These are phyloP conservation scores for Megalopta genalis DNA, from an alignment of 1,140 invertebrate species.

Conservation along the genomic window DNA sequence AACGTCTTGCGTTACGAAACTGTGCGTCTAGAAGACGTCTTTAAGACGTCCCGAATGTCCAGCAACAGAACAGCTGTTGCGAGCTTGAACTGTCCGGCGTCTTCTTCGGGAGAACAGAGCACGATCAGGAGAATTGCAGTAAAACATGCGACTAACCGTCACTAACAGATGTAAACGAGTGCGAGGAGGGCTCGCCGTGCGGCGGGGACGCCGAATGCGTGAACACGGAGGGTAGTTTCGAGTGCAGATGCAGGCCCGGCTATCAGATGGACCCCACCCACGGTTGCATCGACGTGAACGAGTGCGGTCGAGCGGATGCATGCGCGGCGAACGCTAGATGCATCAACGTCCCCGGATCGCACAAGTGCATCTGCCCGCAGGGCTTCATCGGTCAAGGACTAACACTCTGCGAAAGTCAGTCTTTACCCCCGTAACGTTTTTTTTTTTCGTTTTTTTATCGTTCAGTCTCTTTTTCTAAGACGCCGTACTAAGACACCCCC, in stretches of 20 bases:
- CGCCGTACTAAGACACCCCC: neutral
- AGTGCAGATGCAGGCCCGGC: slow-evolving; percentile 81
- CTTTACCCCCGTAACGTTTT: slow-evolving; percentile 41
- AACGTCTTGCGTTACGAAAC: no score
- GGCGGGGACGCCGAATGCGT: slow-evolving; percentile 80
- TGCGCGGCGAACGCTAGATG: slow-evolving; percentile 87
- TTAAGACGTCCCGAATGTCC: no score
- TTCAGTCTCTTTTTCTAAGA: neutral
- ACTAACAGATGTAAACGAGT: slow-evolving; percentile 83
- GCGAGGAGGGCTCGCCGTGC: slow-evolving; percentile 79
- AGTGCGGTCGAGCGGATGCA: slow-evolving; percentile 80
- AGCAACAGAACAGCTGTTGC: no score
- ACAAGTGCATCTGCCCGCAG: slow-evolving; percentile 86
- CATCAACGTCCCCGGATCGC: slow-evolving; percentile 87
- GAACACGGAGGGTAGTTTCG: slow-evolving; percentile 81
- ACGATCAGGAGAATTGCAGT: neutral
- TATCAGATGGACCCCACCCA: slow-evolving; percentile 75
- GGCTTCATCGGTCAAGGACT: slow-evolving; percentile 86
- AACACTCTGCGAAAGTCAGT: slow-evolving; percentile 90
- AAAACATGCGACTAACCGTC: slow-evolving; percentile 35
- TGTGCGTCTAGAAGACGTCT: no score
- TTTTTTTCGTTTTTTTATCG: no score
- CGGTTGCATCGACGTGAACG: slow-evolving; percentile 81
- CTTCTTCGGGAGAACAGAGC: no score
- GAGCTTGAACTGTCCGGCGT: no score